Evolutionary conservation across 2,113 vertebrate genomes (phyloP), one percentile per base, ranked within the genome.

Genomic region (Mus spicilegus): DNA sequence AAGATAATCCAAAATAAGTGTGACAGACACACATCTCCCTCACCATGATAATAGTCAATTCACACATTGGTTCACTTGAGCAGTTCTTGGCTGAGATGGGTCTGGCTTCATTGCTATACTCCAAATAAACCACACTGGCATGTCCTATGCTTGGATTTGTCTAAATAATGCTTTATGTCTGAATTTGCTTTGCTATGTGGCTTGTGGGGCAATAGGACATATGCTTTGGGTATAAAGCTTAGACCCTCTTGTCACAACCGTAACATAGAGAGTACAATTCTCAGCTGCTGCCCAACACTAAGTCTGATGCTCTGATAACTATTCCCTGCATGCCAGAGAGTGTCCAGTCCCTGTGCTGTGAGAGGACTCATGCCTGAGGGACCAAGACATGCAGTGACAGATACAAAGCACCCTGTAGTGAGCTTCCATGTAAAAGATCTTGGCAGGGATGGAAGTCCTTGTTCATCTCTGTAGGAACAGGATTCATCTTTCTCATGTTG

Each of bases 91-190:
- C 12, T 49, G 73, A 94, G 20, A 91, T 49, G 49, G 12, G 10
- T 0, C 46, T 88, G 39, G 39, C 12, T 88, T 95, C 4, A 1
- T 26, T 9, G 33, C 13, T 46, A 9, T 61, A n/a, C 24, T 78
- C 5, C 14, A 54, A 1, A 9, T 13, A 0, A 24, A 30, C 56
- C 7, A 86, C 10, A 58, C 0, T 9, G 9, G 78, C 33, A 49
- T n/a, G 6, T 10, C 10, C 19, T 67, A 46, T 72, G 22, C 46
- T 88, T 96, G 42, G 24, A 2, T 58, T 95, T 67, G 1, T 30
- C 72, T 86, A 73, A 89, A 89, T 56, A 49, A 75, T 76, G 13
- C 14, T 46, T 90, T 84, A 63, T 65, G 24, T 91, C 67, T 95
- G 63, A 36, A 73, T 80, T 67, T 85, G 76, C 93, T 91, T 81